Base-by-base conservation (phyloP, 1,140 invertebrate genomes). In the Drosophila obscura region DNA sequence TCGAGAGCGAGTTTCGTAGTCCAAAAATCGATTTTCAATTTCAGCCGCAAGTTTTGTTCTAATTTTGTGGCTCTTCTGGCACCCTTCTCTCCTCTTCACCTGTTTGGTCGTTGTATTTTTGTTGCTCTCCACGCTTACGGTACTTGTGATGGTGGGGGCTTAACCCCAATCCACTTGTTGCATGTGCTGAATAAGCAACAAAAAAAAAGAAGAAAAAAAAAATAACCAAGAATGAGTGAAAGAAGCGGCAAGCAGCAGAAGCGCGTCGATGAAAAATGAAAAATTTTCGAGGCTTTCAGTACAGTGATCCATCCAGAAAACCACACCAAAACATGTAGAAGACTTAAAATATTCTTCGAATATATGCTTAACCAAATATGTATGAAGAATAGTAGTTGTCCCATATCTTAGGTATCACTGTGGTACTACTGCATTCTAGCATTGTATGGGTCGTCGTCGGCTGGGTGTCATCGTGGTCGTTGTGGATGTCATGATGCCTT, bases 121-220 rank as follows among this genome's bases (percentile, higher is more conserved):
- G 61, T 80, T 39, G 11, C 35, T 66, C 55, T 45, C 45, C 52
- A 58, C 58, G 55, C 73, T 83, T 80, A 73, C 72, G 77, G 80
- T 84, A 80, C 76, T 84, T 80, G 73, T 62, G 67, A 43, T 72
- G 61, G 57, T 48, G 79, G 63, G 35, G 83, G 83, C 83, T 87
- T 88, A 88, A 88, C 83, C 83, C 80, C 83, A 89, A 89, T 88
- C 83, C 83, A 89, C 80, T 88, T 88, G 83, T 88, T 88, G 83
- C 83, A 88, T 82, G 83, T 59, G 83, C 83, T 87, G 83, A 88
- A 88, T 84, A 89, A 80, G 84, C 84, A 88, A 89, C 65, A 75
- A 81, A 52, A 65, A 56, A 67, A 28, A 31, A 31, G 53, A 75
- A 81, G 49, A 65, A 56, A 67, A 28, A 31, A 31, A 57, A 43